Base-by-base conservation (phyloP, 1,140 invertebrate species). In the Lasaia peninsularis region DNA sequence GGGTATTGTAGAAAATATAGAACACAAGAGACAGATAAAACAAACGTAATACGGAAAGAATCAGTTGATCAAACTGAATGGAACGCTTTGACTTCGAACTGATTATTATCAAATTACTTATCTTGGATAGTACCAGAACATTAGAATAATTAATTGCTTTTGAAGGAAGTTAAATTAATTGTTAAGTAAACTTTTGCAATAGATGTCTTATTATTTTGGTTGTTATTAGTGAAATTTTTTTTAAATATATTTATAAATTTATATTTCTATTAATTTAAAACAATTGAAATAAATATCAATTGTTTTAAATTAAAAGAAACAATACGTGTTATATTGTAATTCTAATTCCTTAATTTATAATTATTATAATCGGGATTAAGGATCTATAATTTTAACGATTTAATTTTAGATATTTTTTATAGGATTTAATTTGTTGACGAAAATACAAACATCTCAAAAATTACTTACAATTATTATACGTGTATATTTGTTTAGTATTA, bases 81-180 rank as follows among this genome's bases (percentile, higher is more conserved):
- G 76, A 81, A 70, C 56, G 64, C 71, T 34, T 57, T 80, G 44
- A 84, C 73, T 10, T 78, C 73, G 6, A 83, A 81, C 61, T 78
- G 58, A 73, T 35, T 35, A 44, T 32, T 10, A 44, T 56, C 52
- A n/a, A n/a, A 20, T 37, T 24, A 24, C 21, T 20, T 21, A 10
- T n/a, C 37, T 21, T 10, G 3, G 20, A n/a, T 11, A 16, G 11
- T 34, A 8, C 40, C 24, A 21, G 24, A 54, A 55, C 35, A 55
- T 37, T 55, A 31, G 20, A 12, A n/a, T 9, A 20, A 20, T 10
- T 44, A 37, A 37, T 16, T 37, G 35, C 11, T 37, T 14, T 14
- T 2, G 16, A 37, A 8, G 35, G 6, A n/a, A 7, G 4, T 14
- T 8, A 16, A 40, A 40, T 40, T 40, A 16, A 16, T 40, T 16